A percentile compares a stretch with the other conserved stretches of the same genome.
These are phyloP conservation scores for Anoplophora glabripennis DNA, from an alignment of 1,140 invertebrate genomes.

Conservation along the genomic window DNA sequence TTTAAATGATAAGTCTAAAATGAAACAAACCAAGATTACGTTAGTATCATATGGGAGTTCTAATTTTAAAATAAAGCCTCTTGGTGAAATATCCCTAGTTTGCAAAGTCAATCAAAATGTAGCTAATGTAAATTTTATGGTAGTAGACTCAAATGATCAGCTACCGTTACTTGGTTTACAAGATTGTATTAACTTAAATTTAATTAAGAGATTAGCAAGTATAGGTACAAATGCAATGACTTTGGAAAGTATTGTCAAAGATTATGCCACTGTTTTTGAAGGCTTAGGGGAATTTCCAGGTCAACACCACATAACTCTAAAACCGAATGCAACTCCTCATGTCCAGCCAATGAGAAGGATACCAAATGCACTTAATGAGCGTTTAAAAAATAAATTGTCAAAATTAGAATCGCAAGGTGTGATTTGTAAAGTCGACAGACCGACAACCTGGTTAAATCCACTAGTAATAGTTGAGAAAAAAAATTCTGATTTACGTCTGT, in stretches of 20 bases:
- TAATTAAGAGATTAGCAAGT: conserved; percentile 4
- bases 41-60: neutral
- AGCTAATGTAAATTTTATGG: neutral
- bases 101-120: neutral
- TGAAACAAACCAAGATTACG: neutral
- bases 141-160: neutral
- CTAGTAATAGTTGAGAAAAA: neutral
- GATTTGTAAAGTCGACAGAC: neutral
- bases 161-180: neutral
- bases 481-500: neutral
- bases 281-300: neutral
- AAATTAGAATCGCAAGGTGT: neutral
- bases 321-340: neutral
- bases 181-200: neutral
- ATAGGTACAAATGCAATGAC: neutral
- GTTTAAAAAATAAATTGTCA: neutral
- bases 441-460: too few relatives aligned
- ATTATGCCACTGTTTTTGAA: neutral
- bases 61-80: neutral
- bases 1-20: neutral
- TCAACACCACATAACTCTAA: neutral
- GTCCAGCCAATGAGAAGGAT: neutral
- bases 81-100: neutral
- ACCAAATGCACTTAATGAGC: neutral
- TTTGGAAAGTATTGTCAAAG: neutral